Evolutionary conservation across 2,113 vertebrate species (phyloP), one percentile per base, ranked within the genome.

Genomic region (Burhinus bistriatus): DNA sequence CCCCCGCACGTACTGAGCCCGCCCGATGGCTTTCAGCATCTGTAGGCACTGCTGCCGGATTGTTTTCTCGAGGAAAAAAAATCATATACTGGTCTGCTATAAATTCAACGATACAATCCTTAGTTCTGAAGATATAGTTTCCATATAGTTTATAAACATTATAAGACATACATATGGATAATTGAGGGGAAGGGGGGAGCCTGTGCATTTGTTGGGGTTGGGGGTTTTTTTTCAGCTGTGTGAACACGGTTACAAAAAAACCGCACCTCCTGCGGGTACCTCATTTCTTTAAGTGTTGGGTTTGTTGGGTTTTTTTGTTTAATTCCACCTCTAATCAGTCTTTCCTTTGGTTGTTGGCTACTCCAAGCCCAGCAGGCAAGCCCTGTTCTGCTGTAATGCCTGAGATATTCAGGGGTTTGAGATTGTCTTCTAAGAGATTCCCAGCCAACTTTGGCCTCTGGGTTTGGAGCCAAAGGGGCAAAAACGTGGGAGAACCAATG

Each of bases 71-170:
- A 97, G 96, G 9, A 85, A 62, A n/a, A 58, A 83, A 96, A 98
- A 96, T 84, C 88, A 96, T 96, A 78, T 96, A 90, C 87, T 97
- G 94, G 70, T 94, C 96, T 96, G 95, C 96, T 98, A 97, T 97
- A 97, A 98, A 97, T 96, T 97, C 89, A 91, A 95, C 94, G 75
- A 70, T 97, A 98, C 98, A 97, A 96, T 97, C 94, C 96, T 98
- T 98, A 98, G 98, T 98, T 99, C 98, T 97, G 98, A 98, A 99
- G 99, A 98, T 99, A 99, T 98, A 99, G 98, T 98, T 98, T 98
- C 98, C 97, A 76, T 99, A 98, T 98, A 99, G 94, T 98, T 99
- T 99, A 99, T 98, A 99, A 99, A 99, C 98, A 98, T 98, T 96
- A 62, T 97, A 93, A 97, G 98, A 98, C 97, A 95, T 97, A 98